A percentile compares a stretch with the other conserved stretches of the same genome.
Conservation (phyloP, 2,888 invertebrate species). For the Ophion ventricosus region DNA sequence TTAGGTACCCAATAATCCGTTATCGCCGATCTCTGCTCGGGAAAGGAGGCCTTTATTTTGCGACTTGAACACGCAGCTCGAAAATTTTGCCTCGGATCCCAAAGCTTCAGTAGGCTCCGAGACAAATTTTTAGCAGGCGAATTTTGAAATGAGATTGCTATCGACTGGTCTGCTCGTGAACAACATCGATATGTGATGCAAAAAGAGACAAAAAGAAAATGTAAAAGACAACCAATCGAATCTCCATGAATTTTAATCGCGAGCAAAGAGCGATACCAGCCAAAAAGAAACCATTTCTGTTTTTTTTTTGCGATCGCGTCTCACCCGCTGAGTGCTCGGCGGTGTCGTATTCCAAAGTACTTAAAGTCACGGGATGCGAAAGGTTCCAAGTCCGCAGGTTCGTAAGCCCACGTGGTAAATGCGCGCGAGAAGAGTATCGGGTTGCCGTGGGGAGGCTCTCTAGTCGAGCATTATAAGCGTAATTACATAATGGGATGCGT, state of each 20-base stretch:
- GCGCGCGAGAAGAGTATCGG: conserved; percentile 63
- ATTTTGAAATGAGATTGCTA: too few relatives aligned
- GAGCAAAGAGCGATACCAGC: not conserved
- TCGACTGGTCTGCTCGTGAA: too few relatives aligned
- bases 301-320: conserved; percentile 3
- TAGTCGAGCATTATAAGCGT: conserved; percentile 61
- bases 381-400: conserved; percentile 47
- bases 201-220: not conserved
- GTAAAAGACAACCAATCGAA: not conserved
- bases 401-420: conserved; percentile 57
- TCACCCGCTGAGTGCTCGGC: not conserved
- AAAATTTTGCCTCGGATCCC: too few relatives aligned
- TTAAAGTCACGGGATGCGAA: conserved; percentile 50
- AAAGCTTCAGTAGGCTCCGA: too few relatives aligned
- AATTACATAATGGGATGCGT: conserved; percentile 69
- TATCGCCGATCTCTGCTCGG: too few relatives aligned
- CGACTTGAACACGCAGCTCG: too few relatives aligned
- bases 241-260: not conserved
- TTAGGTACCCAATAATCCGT: too few relatives aligned
- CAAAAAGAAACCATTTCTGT: not conserved
- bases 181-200: not conserved
- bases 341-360: conserved; percentile 48
- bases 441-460: conserved; percentile 49
- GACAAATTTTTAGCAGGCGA: too few relatives aligned
- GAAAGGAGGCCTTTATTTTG: too few relatives aligned